Evolutionary conservation across 2,888 invertebrate genomes (phyloP).

Genomic region (Lysandra coridon): DNA sequence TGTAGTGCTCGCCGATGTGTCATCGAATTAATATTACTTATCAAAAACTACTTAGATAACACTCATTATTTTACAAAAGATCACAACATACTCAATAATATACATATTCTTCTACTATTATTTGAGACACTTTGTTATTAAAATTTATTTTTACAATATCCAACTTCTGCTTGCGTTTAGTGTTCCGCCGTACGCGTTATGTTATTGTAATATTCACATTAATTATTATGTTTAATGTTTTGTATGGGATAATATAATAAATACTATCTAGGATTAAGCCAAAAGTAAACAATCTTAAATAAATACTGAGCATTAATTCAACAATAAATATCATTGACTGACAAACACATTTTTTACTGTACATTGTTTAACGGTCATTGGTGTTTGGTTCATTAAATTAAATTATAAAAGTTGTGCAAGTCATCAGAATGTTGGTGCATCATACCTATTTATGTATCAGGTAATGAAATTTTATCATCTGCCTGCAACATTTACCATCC

Average conservation of each 20-base stretch:
- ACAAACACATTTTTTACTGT: neutral
- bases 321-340: neutral
- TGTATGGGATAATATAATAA: constrained; percentile 49
- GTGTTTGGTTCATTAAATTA: neutral
- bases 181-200: constrained; percentile 59
- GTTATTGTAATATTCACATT: constrained; percentile 75
- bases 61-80: constrained; percentile 72
- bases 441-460: neutral
- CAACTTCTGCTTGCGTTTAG: constrained; percentile 55
- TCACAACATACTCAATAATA: constrained; percentile 63
- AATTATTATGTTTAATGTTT: constrained; percentile 43
- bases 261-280: constrained; percentile 55
- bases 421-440: neutral
- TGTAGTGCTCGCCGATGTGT: constrained; percentile 28
- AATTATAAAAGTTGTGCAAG: neutral
- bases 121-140: constrained; percentile 61
- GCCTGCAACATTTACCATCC: neutral
- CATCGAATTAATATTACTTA: constrained; percentile 69
- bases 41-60: constrained; percentile 77
- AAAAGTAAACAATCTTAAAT: constrained; percentile 20
- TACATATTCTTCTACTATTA: constrained; percentile 53
- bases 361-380: neutral
- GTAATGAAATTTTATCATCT: neutral
- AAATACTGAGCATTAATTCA: constrained; percentile 4
- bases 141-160: constrained; percentile 58